Percentiles rank a stretch among this genome's conserved stretches.
Conservation (phyloP, 2,113 vertebrate species). For the Grammomys dolichurus region DNA sequence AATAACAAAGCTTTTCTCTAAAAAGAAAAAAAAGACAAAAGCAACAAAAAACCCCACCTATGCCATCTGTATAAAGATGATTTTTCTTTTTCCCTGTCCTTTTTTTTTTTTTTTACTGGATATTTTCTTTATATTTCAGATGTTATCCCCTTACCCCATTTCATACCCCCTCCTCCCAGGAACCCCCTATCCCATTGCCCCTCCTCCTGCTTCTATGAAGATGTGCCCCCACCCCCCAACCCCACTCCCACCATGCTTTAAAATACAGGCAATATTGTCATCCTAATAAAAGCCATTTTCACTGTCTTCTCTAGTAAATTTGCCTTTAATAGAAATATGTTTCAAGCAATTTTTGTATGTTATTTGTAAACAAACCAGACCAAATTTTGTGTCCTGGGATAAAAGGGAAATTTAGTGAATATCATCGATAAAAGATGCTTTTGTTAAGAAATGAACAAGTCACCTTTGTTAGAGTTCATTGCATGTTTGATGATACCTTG, state of each 20-base stretch:
- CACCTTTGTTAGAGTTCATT: not conserved
- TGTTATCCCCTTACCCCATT: no score
- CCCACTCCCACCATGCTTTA: not conserved
- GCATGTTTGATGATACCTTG: not conserved
- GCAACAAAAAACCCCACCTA: not conserved
- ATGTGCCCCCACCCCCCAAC: no score
- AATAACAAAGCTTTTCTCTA: not conserved
- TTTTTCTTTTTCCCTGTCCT: not conserved
- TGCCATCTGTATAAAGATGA: not conserved
- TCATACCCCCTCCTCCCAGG: no score
- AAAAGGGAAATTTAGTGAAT: not conserved
- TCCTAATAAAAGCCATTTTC: not conserved
- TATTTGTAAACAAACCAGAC: not conserved
- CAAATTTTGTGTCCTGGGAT: not conserved
- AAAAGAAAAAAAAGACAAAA: no score
- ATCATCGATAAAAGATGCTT: not conserved
- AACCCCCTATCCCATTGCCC: no score
- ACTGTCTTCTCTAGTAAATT: not conserved
- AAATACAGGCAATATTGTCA: not conserved
- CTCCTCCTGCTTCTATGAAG: no score
- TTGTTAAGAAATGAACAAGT: not conserved
- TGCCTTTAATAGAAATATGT: not conserved
- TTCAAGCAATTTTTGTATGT: not conserved
- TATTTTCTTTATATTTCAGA: no score
- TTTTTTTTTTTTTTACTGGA: no score